phyloP scores from a whole-genome alignment of 1,140 invertebrate genomes.

The Drosophila tsacasi region DNA sequence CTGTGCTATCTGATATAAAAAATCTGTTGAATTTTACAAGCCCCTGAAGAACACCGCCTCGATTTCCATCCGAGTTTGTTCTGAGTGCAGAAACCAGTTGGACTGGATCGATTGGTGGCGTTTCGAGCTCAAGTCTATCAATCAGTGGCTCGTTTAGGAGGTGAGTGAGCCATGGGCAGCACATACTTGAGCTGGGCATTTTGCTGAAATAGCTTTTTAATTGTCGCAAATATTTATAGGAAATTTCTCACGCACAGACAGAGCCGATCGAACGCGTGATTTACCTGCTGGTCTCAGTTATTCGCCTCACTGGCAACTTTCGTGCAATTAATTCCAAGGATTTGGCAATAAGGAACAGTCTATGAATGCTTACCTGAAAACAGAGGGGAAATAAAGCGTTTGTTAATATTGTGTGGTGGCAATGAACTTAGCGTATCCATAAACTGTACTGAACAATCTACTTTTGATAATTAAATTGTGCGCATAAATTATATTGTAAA shows the following conservation, averaged over 20 bases:
- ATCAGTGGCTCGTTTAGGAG: conserved; percentile 57
- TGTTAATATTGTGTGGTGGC: conserved; percentile 33
- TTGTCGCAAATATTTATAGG: conserved; percentile 59
- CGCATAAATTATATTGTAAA: conserved; percentile 53
- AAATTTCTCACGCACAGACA: conserved; percentile 49
- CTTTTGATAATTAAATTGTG: conserved; percentile 51
- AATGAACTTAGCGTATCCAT: conserved; percentile 38
- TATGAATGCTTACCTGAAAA: conserved; percentile 34
- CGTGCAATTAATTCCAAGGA: conserved; percentile 42
- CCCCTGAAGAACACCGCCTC: too few species aligned
- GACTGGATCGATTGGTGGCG: conserved; percentile 50
- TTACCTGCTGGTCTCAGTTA: conserved; percentile 33
- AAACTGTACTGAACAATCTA: conserved; percentile 24
- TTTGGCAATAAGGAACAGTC: conserved; percentile 34
- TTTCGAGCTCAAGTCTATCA: conserved; percentile 56
- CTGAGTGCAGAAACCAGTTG: conserved; percentile 51
- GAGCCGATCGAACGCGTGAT: conserved; percentile 6
- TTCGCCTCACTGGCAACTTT: neutral
- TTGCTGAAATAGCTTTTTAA: conserved; percentile 52
- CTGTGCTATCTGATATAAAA: neutral
- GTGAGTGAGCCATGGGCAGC: conserved; percentile 36
- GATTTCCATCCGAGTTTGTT: conserved; percentile 11
- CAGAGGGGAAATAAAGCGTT: conserved; percentile 21
- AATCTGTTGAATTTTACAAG: neutral
- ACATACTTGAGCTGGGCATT: conserved; percentile 16